Percentiles rank a stretch among this genome's conserved stretches.
phyloP scores from a whole-genome alignment of 1,140 invertebrate genomes.

The Onthophagus taurus region DNA sequence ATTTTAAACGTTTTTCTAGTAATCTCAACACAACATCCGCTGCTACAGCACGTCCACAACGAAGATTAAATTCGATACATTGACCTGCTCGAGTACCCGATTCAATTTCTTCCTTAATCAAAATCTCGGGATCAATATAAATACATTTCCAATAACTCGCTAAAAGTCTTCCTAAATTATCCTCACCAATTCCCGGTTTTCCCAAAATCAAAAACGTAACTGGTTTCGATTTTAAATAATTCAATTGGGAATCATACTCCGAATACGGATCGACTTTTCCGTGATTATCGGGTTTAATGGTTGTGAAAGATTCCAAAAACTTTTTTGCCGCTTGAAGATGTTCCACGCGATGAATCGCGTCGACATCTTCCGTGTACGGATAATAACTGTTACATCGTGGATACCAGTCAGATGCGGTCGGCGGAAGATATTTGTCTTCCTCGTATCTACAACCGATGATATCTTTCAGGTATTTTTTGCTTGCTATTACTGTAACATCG shows the following conservation, averaged over 20 bases:
- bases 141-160: conserved; percentile 45
- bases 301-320: conserved; percentile 14
- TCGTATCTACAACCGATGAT: conserved; percentile 16
- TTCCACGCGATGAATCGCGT: conserved; percentile 31
- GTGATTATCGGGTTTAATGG: conserved; percentile 4
- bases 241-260: conserved; percentile 40
- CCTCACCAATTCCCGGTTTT: conserved; percentile 44
- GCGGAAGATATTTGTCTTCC: conserved; percentile 14
- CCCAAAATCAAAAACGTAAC: conserved; percentile 47
- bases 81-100: conserved; percentile 39
- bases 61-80: conserved; percentile 44
- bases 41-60: conserved; percentile 39
- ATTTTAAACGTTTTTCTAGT: conserved; percentile 40
- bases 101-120: conserved; percentile 45
- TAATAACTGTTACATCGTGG: conserved; percentile 37
- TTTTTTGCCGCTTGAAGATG: conserved; percentile 21
- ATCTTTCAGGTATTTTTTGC: conserved; percentile 21
- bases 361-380: conserved; percentile 33
- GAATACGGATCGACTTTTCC: conserved; percentile 22
- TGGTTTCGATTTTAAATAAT: conserved; percentile 41
- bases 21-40: conserved; percentile 40
- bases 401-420: conserved; percentile 20
- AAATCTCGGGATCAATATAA: conserved; percentile 44
- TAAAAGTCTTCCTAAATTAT: conserved; percentile 42
- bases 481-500: conserved; percentile 25